Percentiles rank a stretch among this genome's conserved stretches.
phyloP scores from a whole-genome alignment of 2,797 vertebrate genomes.

The Odontamblyopus rebecca region DNA sequence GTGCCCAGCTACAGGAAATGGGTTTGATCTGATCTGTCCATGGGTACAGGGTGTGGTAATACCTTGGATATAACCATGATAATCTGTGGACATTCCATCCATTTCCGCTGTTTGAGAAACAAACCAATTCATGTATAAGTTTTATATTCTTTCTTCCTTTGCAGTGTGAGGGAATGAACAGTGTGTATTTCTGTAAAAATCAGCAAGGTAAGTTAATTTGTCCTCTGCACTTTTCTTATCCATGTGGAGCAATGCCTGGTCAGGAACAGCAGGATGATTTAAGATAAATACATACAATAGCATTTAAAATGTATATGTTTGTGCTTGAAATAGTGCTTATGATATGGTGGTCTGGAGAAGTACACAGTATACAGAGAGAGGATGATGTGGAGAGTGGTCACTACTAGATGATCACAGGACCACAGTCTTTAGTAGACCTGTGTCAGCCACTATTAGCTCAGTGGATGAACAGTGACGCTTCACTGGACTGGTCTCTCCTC shows the following conservation, averaged over 20 bases:
- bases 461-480: conserved; percentile 47
- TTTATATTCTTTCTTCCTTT: neutral
- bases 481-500: conserved; percentile 38
- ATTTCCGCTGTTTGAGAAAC: neutral
- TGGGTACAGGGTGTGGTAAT: conserved; percentile 28
- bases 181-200: no score
- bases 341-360: neutral
- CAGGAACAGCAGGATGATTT: neutral
- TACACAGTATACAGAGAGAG: conserved; percentile 5
- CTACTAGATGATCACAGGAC: conserved; percentile 39
- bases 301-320: neutral
- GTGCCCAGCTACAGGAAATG: conserved; percentile 50
- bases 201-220: no score
- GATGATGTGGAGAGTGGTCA: conserved; percentile 27
- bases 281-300: neutral
- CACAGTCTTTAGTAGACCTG: conserved; percentile 54
- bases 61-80: conserved; percentile 23
- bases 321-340: neutral
- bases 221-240: no score
- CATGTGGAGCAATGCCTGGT: no score
- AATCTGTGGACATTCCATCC: conserved; percentile 1
- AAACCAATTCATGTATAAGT: neutral
- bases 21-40: conserved; percentile 26
- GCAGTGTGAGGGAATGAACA: neutral
- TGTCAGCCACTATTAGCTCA: conserved; percentile 38